A percentile compares a stretch with the other conserved stretches of the same genome.
Evolutionary conservation across 1,140 invertebrate genomes (phyloP).

Genomic region (Rhynchophorus ferrugineus): DNA sequence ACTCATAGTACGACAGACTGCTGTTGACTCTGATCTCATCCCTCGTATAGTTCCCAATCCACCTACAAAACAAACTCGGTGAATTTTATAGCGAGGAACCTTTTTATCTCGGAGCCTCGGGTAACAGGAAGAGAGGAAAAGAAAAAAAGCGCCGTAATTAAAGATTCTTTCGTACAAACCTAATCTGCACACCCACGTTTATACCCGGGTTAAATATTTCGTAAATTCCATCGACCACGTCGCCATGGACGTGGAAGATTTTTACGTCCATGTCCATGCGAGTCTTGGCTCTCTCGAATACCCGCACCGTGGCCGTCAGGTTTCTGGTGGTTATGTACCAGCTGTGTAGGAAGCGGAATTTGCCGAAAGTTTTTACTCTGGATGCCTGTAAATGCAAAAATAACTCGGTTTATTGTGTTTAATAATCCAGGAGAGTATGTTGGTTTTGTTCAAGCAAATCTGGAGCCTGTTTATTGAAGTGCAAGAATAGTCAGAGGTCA

Average conservation of each 20-base stretch:
- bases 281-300: neutral
- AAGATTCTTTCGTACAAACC: neutral
- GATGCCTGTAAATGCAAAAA: neutral
- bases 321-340: neutral
- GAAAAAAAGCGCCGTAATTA: neutral
- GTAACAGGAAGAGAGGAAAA: no score
- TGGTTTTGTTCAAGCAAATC: no score
- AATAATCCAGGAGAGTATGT: no score
- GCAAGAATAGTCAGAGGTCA: no score
- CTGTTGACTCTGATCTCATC: neutral
- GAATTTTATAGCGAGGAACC: no score
- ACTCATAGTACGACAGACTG: slow-evolving; percentile 8
- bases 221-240: neutral
- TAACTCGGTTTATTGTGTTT: no score
- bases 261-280: slow-evolving; percentile 3
- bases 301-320: neutral
- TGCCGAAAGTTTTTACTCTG: neutral
- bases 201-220: slow-evolving; percentile 3
- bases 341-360: neutral
- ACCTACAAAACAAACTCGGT: neutral
- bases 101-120: no score
- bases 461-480: no score
- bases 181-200: neutral
- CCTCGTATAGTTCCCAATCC: neutral
- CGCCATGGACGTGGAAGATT: neutral